Evolutionary conservation across 2,797 vertebrate genomes (phyloP), one percentile per base, ranked within the genome.

Genomic region (Selene dorsalis): DNA sequence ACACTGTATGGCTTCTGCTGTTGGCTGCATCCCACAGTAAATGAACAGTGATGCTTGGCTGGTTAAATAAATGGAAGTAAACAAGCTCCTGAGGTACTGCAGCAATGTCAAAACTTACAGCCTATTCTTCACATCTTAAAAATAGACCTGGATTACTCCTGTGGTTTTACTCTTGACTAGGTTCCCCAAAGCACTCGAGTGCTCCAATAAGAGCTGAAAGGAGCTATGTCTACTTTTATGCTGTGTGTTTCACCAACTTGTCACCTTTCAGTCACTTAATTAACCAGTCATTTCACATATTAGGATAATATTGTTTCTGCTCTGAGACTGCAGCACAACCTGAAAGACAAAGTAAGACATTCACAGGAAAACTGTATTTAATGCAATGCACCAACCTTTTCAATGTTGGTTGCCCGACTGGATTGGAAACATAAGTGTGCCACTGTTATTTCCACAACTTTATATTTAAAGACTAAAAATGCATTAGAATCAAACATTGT

Each of bases 41-140:
- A 85, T 79, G 39, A 84, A 75, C 56, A 63, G 38, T 3, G 18
- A 65, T 57, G 57, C 58, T 74, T 69, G 59, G 35, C 35, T 84
- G 76, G 77, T 47, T 84, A 47, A 75, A 77, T 67, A 85, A 77
- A 76, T 80, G 38, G 24, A 86, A 64, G 67, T 52, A 82, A 82
- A 82, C 41, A 73, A 75, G 55, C 22, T 79, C 60, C 65, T 59
- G 56, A 73, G 60, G 69, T 77, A 62, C 62, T 3, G 6, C 45
- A 79, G 61, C 55, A 32, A 56, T 41, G 63, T 76, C 24, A 63
- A 78, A 62, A 43, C 63, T 63, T 43, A 62, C 22, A 75, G 60
- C 48, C 60, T 59, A 24, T 68, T 72, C 20, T 56, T 20, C 71
- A 38, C 7, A 0, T 53, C 55, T 68, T 82, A 73, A 84, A 83